A percentile compares a stretch with the other conserved stretches of the same genome.
phyloP scores from a whole-genome alignment of 1,140 invertebrate genomes.

The Ceratitis capitata region DNA sequence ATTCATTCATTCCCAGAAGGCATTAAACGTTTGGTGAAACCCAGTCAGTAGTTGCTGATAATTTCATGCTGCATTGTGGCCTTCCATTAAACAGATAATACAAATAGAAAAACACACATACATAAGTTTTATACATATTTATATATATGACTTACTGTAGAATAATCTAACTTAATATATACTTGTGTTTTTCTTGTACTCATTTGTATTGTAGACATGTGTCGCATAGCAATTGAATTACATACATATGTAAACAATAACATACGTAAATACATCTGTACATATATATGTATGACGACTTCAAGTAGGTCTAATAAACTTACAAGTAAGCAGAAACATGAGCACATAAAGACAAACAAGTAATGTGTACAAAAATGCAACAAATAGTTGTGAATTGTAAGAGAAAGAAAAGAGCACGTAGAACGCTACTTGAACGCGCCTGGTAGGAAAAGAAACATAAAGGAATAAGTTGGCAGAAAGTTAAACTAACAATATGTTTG shows the following conservation, averaged over 20 bases:
- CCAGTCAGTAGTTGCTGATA: neutral
- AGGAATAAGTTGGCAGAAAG: neutral
- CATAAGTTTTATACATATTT: no score
- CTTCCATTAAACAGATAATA: neutral
- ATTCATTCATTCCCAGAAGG: neutral
- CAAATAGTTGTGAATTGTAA: neutral
- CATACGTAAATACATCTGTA: no score
- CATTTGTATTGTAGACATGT: neutral
- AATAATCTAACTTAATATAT: neutral
- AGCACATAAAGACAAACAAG: neutral
- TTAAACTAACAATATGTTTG: neutral
- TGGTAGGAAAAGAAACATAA: neutral
- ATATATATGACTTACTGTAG: no score
- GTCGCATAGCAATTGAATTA: constrained; percentile 16
- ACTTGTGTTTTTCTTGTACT: neutral
- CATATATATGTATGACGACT: no score
- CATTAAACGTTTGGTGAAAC: neutral
- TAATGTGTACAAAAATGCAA: neutral
- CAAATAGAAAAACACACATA: neutral
- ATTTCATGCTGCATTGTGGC: neutral
- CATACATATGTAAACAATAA: no score
- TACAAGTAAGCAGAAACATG: neutral
- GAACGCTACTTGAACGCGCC: neutral
- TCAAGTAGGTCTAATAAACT: constrained; percentile 13
- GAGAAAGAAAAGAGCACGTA: neutral